These are phyloP conservation scores for Myotis findleyi DNA, from an alignment of 2,797 vertebrate genomes.

Conservation along the genomic window DNA sequence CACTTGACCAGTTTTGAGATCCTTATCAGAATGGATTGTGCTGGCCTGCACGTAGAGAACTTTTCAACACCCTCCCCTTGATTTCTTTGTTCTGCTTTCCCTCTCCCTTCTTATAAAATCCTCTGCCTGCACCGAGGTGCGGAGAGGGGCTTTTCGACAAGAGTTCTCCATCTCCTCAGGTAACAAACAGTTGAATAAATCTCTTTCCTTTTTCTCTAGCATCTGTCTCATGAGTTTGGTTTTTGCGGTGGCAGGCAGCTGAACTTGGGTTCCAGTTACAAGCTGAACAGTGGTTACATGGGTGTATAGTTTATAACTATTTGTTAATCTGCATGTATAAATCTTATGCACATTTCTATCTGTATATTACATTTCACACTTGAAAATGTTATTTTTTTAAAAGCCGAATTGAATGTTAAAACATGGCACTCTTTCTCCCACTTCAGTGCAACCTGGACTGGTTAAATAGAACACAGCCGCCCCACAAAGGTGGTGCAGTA, in stretches of 20 bases:
- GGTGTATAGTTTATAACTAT: conserved; percentile 7
- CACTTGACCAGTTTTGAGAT: neutral
- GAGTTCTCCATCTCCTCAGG: neutral
- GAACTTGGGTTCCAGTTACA: neutral
- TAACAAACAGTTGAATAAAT: neutral
- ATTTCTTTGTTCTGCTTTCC: neutral
- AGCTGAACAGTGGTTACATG: neutral
- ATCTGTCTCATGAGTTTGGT: neutral
- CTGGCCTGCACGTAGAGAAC: neutral
- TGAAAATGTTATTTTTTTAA: conserved; percentile 27
- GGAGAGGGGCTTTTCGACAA: neutral
- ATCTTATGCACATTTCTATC: conserved; percentile 33
- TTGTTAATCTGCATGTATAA: conserved; percentile 2
- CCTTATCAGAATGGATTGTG: neutral
- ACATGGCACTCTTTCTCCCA: neutral
- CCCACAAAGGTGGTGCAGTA: neutral
- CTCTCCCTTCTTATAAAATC: neutral
- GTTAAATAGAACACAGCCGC: conserved; percentile 18
- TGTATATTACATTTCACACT: conserved; percentile 32
- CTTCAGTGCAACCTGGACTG: neutral
- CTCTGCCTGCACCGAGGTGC: neutral
- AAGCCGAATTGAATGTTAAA: conserved; percentile 23
- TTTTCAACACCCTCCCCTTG: neutral
- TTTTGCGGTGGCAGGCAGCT: neutral
- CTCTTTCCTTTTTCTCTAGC: neutral